Evolutionary conservation across 2,888 invertebrate genomes (phyloP), one percentile per base, ranked within the genome.

Genomic region (Elysia crispata): DNA sequence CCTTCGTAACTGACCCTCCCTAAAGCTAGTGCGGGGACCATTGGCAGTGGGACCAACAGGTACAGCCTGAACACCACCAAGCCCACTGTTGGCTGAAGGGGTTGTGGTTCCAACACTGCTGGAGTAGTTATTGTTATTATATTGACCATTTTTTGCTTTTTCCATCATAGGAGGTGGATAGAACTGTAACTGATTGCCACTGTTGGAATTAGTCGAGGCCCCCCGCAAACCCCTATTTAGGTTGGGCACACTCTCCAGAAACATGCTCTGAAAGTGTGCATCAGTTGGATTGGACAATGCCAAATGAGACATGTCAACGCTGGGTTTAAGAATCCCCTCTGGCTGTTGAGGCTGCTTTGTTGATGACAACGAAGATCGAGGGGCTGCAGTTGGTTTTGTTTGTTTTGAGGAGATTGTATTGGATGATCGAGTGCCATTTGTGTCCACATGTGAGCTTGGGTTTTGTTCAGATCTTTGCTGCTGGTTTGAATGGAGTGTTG

Each of bases 261-360:
- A 89, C 85, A 89, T 85, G 70, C 86, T 86, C 76, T 88, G 87
- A n/a, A 89, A 85, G 31, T 88, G 86, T 28, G 85, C 84, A 77
- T 87, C 87, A 25, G 86, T 67, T 66, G 84, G 85, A 64, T 84
- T 85, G 74, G 80, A 75, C 50, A 77, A 79, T 33, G 33, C 79
- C n/a, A 23, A 20, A 23, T 49, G 49, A 11, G 60, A 28, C 41
- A 81, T 84, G 57, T 84, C 82, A 0, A 76, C 69, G 11, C 70
- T 77, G 33, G 62, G 74, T 76, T 79, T 77, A n/a, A 78, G 72
- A 25, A 23, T 54, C n/a, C 50, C 76, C 25, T 49, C 30, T 11
- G 82, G 60, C 23, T 62, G 76, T 18, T 31, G 20, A 13, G 41
- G 41, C 28, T 57, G 67, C 5, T 23, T 67, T 13, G 15, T 54